These are phyloP conservation scores for Stenodera caucasica DNA, from an alignment of 2,888 invertebrate species.

Conservation along the genomic window DNA sequence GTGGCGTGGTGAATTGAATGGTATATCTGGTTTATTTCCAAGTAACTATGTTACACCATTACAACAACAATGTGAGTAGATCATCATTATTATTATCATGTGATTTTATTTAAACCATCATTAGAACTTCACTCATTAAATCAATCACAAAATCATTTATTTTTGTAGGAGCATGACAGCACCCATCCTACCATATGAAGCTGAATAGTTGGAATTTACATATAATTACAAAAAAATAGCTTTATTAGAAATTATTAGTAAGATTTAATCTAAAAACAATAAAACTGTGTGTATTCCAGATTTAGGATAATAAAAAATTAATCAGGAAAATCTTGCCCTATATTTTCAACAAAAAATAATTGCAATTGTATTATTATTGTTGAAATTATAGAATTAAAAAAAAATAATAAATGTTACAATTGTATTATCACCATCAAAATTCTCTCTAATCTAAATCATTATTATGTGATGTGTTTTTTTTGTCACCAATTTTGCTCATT, in stretches of 20 bases:
- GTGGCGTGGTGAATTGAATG: constrained; percentile 96
- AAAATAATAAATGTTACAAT: constrained; percentile 23
- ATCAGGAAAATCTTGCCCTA: constrained; percentile 11
- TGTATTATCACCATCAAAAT: constrained; percentile 14
- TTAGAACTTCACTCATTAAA: not conserved
- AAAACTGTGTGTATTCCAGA: constrained; percentile 37
- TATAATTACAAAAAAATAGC: constrained; percentile 23
- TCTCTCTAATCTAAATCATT: constrained; percentile 21
- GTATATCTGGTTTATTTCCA: constrained; percentile 89
- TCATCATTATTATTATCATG: too few relatives aligned
- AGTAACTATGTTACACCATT: constrained; percentile 90
- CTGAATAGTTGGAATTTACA: constrained; percentile 45
- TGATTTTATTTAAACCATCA: constrained; percentile 17
- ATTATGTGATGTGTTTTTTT: constrained; percentile 23
- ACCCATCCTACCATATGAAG: constrained; percentile 56
- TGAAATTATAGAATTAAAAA: constrained; percentile 9
- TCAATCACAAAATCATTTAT: constrained; percentile 27
- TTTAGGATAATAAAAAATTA: constrained; percentile 9
- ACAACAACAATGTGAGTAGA: constrained; percentile 64
- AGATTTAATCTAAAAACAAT: constrained; percentile 31
- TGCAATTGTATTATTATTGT: not conserved
- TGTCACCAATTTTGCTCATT: constrained; percentile 13
- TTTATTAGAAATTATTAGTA: constrained; percentile 39
- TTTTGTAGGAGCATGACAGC: constrained; percentile 53
- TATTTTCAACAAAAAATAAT: constrained; percentile 18